Conservation (phyloP, 2,113 vertebrate genomes). For the Pandion haliaetus region DNA sequence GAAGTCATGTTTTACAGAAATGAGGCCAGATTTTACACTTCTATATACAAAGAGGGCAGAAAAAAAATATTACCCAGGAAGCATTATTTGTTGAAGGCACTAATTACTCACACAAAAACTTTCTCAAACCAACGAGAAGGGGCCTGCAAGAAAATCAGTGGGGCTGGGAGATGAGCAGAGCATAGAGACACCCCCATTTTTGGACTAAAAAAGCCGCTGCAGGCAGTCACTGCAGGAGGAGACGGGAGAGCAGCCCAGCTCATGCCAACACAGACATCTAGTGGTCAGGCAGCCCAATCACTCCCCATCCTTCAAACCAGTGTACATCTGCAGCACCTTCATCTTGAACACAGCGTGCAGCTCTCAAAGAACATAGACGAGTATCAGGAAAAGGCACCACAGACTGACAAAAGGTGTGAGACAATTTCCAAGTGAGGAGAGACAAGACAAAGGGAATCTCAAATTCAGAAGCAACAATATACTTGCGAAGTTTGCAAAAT, state of each 20-base stretch:
- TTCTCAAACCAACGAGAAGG: background rate
- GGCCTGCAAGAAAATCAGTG: background rate
- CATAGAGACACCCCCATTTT: fast-evolving
- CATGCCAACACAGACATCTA: background rate
- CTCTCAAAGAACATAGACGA: fast-evolving
- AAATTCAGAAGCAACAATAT: background rate
- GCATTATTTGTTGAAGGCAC: background rate
- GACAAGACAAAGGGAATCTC: background rate
- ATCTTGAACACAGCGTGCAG: fast-evolving
- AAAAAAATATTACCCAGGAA: background rate
- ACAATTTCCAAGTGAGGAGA: background rate
- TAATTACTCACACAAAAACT: background rate
- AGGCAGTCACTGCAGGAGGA: background rate
- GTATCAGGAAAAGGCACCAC: fast-evolving
- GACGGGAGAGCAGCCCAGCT: fast-evolving
- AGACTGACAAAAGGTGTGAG: background rate
- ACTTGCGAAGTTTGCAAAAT: background rate
- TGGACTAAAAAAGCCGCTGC: background rate
- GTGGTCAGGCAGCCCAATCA: background rate
- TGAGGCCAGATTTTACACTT: background rate
- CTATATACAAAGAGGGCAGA: background rate
- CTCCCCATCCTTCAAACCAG: fast-evolving
- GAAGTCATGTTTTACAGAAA: background rate
- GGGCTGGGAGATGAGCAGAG: background rate
- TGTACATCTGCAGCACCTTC: background rate